Evolutionary conservation across 2,113 vertebrate species (phyloP), one percentile per base, ranked within the genome.

Genomic region (Mustela lutreola): DNA sequence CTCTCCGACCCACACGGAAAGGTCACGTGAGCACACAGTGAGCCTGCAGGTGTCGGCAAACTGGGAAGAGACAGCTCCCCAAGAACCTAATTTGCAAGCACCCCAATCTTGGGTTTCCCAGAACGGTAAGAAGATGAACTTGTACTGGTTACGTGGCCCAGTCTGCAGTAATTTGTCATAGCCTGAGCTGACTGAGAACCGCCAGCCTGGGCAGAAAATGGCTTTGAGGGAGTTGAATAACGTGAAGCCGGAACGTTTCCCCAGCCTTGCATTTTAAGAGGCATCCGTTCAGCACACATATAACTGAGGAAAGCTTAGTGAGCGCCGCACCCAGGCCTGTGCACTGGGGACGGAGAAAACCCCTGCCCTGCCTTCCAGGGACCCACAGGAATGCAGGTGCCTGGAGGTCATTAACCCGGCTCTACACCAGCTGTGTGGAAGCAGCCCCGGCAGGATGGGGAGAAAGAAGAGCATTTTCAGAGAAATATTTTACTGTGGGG

Each of bases 181-280:
- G 89, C 42, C 42, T 0, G 11, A 24, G 12, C 26, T 56, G 58
- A 39, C 71, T 48, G 19, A 28, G 2, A 2, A 4, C 60, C 6
- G 19, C 76, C 2, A 3, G 31, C 0, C 2, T 4, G 16, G 70
- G 42, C 15, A 7, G 28, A 53, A 28, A 24, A 12, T 21, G 21
- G 11, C 75, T 15, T 3, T 0, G 5, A 53, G 16, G 28, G 7
- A 7, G 21, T 2, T 12, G 22, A 22, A 18, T 4, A 31, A 15
- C 28, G 70, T 0, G 2, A 48, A 73, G 31, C 24, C 65, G 11
- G 53, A 81, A 31, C 36, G 36, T 36, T 28, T 19, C 7, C 5
- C 63, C 73, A 0, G 1, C 24, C 65, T 9, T 1, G 36, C n/a
- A 22, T 60, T 45, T 28, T 10, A 1, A 2, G 4, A 56, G 62